Percentiles rank a stretch among this genome's conserved stretches.
Evolutionary conservation across 2,888 invertebrate genomes (phyloP).

Genomic region (Thysanoteuthis rhombus): DNA sequence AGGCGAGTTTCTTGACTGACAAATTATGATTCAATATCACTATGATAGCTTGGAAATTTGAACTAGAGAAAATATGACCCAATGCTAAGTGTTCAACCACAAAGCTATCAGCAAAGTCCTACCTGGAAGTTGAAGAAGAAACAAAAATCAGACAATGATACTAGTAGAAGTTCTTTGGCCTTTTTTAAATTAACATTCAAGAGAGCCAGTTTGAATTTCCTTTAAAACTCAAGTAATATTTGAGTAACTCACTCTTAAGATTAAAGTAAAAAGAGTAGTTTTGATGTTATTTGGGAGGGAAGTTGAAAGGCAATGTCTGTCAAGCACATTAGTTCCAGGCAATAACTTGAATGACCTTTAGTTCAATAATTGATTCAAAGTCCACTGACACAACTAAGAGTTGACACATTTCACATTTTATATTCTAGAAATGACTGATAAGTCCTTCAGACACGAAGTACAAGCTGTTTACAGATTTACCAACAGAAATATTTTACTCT

Average conservation of each 20-base stretch:
- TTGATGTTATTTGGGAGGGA: not conserved
- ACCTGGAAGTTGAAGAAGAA: not conserved
- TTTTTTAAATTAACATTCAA: not conserved
- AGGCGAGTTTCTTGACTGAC: too few relatives aligned
- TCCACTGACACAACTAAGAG: not conserved
- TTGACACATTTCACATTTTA: constrained; percentile 12
- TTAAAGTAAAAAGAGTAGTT: not conserved
- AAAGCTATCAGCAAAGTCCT: not conserved
- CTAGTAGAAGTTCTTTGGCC: not conserved
- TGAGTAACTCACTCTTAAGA: not conserved
- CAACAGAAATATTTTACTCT: not conserved
- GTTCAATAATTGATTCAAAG: constrained; percentile 12
- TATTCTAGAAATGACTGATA: not conserved
- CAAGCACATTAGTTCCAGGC: constrained; percentile 12
- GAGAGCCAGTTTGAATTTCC: not conserved
- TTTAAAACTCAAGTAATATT: not conserved
- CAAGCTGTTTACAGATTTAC: not conserved
- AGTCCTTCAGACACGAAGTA: not conserved
- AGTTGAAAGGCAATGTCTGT: not conserved
- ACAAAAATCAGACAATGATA: not conserved
- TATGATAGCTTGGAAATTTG: too few relatives aligned
- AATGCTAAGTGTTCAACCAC: not conserved
- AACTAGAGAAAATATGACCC: too few relatives aligned
- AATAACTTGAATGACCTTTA: constrained; percentile 12
- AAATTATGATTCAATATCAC: too few relatives aligned